Base-by-base conservation (phyloP, 2,797 vertebrate species). In the Thaleichthys pacificus region DNA sequence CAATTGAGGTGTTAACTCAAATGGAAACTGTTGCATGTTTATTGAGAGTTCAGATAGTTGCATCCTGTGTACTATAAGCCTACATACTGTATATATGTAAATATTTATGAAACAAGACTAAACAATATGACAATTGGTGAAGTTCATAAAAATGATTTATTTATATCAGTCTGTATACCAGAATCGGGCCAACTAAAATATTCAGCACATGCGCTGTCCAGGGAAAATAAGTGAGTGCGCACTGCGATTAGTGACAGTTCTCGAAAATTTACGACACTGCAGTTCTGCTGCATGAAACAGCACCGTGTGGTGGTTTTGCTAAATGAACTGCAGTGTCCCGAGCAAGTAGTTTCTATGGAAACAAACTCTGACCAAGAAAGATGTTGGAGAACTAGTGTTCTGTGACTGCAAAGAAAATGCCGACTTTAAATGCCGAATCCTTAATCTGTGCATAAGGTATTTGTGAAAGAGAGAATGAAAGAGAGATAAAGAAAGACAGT, bases 251-350 rank as follows among this genome's bases (percentile, higher is more conserved):
- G 73, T 71, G 71, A 61, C 68, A 62, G 60, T 26, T 61, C 57
- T 64, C 65, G 62, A 77, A 74, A 87, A 91, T 88, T 90, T 84
- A 92, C 90, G 86, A 83, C 89, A 89, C 89, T 90, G 91, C 91
- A 90, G 88, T 85, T 81, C 82, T 77, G 80, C 65, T 69, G 66
- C 58, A 58, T 61, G 61, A 62, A 54, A 51, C 80, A 82, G 84
- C 84, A 66, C 83, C 82, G 6, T 4, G 71, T 30, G 61, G 74
- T 82, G 54, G 14, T 68, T 49, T 61, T n/a, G 66, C 2, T 26
- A 54, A 51, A 28, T 1, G n/a, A 19, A 12, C 24, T 49, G 24
- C 64, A 67, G 17, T 54, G n/a, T n/a, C 35, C 26, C 24, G 26
- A 51, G 26, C 3, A 28, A 30, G n/a, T 54, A 24, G 42, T 47